Percentiles rank a stretch among this genome's conserved stretches.
These are phyloP conservation scores for Gobius niger DNA, from an alignment of 2,113 vertebrate genomes.

Conservation along the genomic window DNA sequence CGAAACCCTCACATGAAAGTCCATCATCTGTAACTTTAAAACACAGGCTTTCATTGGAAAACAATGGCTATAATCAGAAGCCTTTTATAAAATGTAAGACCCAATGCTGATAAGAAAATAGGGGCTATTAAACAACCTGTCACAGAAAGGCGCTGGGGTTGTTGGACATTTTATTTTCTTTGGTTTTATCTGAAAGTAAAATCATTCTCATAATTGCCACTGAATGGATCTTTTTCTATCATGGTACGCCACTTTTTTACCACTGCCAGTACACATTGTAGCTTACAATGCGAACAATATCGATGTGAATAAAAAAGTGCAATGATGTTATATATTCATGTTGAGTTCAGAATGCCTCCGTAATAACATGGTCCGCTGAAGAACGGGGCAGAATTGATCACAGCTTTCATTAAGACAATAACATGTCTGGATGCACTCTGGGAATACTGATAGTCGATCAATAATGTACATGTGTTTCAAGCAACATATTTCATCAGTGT, in stretches of 20 bases:
- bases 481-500: constrained; percentile 8
- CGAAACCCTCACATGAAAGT: constrained; percentile 9
- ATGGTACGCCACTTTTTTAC: too few relatives aligned
- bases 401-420: constrained; percentile 15
- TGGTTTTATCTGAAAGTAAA: background rate
- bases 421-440: constrained; percentile 7
- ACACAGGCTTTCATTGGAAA: background rate
- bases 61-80: background rate
- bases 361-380: background rate
- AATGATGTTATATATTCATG: background rate
- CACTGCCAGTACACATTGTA: too few relatives aligned
- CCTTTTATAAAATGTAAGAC: background rate
- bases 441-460: constrained; percentile 21
- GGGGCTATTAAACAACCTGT: background rate
- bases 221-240: background rate
- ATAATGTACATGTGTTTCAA: background rate
- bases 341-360: background rate
- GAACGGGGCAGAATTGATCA: constrained; percentile 11
- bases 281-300: too few relatives aligned
- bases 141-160: background rate
- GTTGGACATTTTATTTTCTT: background rate
- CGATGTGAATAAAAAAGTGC: background rate
- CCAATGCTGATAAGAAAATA: background rate
- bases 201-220: background rate
- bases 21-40: constrained; percentile 6